Percentiles rank a stretch among this genome's conserved stretches.
Conservation (phyloP, 2,113 vertebrate species). For the Ammospiza caudacuta region DNA sequence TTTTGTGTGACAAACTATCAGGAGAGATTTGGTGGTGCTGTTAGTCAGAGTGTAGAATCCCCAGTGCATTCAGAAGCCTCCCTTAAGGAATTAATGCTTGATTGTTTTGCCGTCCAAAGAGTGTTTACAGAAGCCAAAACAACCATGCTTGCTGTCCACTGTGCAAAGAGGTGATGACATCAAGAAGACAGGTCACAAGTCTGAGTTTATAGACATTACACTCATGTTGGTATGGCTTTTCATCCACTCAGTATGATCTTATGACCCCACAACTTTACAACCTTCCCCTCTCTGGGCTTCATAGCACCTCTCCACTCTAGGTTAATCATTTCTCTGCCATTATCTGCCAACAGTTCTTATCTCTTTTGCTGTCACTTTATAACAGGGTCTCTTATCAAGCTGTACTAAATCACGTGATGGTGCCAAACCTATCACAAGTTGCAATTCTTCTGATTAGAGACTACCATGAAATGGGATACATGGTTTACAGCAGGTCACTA, state of each 20-base stretch:
- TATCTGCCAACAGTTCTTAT: slow-evolving; percentile 93
- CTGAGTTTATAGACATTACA: slow-evolving; percentile 70
- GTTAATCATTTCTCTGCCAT: slow-evolving; percentile 94
- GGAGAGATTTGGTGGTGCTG: slow-evolving; percentile 45
- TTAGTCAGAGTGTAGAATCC: slow-evolving; percentile 5
- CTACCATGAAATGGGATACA: slow-evolving; percentile 77
- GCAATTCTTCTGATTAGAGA: slow-evolving; percentile 79
- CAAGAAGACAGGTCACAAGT: slow-evolving; percentile 71
- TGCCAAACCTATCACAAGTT: slow-evolving; percentile 75
- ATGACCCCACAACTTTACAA: slow-evolving; percentile 77
- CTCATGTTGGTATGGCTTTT: slow-evolving; percentile 67
- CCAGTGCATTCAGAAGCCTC: slow-evolving; percentile 41
- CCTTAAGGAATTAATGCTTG: slow-evolving; percentile 67
- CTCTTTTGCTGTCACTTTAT: slow-evolving; percentile 94
- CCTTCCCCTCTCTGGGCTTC: slow-evolving; percentile 72
- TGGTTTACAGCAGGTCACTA: slow-evolving; percentile 80
- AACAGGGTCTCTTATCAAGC: slow-evolving; percentile 87
- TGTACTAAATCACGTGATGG: slow-evolving; percentile 70
- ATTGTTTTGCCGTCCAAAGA: slow-evolving; percentile 70
- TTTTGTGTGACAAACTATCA: slow-evolving; percentile 53
- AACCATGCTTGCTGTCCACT: slow-evolving; percentile 43
- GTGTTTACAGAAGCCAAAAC: slow-evolving; percentile 75
- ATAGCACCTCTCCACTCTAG: slow-evolving; percentile 74
- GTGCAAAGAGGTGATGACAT: slow-evolving; percentile 70
- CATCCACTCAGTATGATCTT: slow-evolving; percentile 70